Conservation (phyloP, 2,113 vertebrate species). For the Odocoileus virginianus region DNA sequence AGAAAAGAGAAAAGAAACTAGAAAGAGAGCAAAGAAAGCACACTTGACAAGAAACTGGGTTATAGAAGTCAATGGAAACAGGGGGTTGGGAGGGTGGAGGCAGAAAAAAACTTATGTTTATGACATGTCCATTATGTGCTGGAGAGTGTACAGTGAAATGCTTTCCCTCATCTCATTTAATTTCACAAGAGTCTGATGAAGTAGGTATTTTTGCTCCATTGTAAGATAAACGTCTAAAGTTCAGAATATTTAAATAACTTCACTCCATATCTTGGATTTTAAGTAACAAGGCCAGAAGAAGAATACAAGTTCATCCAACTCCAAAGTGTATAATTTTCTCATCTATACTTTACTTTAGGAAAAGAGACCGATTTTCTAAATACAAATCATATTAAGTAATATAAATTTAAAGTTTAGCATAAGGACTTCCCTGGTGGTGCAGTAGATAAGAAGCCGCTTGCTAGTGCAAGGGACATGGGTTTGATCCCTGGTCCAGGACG, state of each 20-base stretch:
- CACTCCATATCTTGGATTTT: background rate
- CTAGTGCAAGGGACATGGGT: background rate
- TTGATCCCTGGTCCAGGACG: background rate
- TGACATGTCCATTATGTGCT: background rate
- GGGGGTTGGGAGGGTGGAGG: background rate
- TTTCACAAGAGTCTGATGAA: background rate
- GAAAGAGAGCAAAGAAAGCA: background rate
- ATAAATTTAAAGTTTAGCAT: background rate
- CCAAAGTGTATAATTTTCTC: background rate
- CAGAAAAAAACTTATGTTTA: background rate
- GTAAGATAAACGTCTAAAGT: background rate
- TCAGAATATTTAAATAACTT: slow-evolving; percentile 14
- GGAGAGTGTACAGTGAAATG: background rate
- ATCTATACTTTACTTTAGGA: background rate
- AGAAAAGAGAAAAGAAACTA: background rate
- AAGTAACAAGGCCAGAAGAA: slow-evolving; percentile 16
- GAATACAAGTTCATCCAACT: background rate
- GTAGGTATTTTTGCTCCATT: background rate
- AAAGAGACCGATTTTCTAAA: slow-evolving; percentile 22
- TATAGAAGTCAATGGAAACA: background rate
- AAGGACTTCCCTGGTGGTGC: background rate
- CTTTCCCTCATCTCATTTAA: background rate
- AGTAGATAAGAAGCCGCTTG: background rate
- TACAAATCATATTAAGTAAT: background rate
- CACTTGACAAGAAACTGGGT: background rate